phyloP scores from a whole-genome alignment of 2,113 vertebrate genomes.

The Microtus richardsoni region DNA sequence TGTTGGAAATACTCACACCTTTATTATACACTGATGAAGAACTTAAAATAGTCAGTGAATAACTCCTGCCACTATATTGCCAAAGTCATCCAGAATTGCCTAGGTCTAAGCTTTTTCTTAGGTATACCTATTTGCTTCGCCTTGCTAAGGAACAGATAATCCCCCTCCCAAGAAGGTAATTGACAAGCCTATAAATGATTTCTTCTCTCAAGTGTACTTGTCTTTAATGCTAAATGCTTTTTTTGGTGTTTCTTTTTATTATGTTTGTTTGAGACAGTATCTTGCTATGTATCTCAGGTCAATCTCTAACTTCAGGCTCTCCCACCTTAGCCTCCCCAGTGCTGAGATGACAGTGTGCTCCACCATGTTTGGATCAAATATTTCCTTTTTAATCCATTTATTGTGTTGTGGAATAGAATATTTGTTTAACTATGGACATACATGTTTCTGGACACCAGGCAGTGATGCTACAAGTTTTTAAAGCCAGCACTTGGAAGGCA shows the following conservation, averaged over 20 bases:
- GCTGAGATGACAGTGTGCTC: background rate
- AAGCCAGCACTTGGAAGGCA: too few species aligned
- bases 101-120: background rate
- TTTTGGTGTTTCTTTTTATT: background rate
- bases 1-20: background rate
- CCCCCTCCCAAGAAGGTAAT: background rate
- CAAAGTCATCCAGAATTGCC: background rate
- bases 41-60: background rate
- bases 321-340: background rate
- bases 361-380: background rate
- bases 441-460: background rate
- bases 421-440: background rate
- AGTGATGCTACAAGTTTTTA: too few species aligned
- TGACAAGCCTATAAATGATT: background rate
- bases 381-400: background rate
- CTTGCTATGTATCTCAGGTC: background rate
- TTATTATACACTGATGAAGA: background rate
- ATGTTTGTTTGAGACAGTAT: background rate
- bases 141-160: background rate
- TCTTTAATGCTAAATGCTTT: slow-evolving; percentile 23
- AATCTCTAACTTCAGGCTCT: background rate
- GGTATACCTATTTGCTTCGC: too few species aligned
- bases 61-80: background rate
- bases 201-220: background rate
- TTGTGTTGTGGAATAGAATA: background rate